Evolutionary conservation across 2,888 invertebrate species (phyloP).

Genomic region (Vannuccia rotundouncinata): DNA sequence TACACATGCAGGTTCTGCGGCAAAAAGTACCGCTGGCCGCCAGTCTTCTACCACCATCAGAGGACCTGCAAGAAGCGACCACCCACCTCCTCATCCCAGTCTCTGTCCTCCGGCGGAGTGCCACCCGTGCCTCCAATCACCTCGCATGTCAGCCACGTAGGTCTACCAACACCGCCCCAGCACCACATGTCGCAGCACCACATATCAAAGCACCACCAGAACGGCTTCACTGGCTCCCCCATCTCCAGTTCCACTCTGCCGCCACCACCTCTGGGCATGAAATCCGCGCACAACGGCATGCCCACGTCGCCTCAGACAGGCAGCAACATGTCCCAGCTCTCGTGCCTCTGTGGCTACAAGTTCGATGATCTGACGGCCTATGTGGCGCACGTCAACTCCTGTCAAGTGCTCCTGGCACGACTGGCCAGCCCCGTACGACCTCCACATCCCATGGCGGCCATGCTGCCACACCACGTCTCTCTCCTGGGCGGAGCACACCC

Average conservation of each 20-base stretch:
- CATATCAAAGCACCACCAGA: constrained; percentile 7
- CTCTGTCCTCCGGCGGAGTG: constrained; percentile 11
- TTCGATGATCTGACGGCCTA: constrained; percentile 34
- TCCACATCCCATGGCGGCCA: neutral
- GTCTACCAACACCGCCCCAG: constrained; percentile 1
- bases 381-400: constrained; percentile 20
- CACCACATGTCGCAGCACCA: neutral
- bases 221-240: neutral
- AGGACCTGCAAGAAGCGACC: constrained; percentile 38
- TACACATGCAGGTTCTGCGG: constrained; percentile 39
- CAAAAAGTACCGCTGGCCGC: constrained; percentile 39
- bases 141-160: neutral
- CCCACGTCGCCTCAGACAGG: constrained; percentile 8
- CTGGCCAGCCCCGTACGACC: neutral
- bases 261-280: constrained; percentile 21
- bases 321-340: neutral
- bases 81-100: constrained; percentile 10
- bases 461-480: neutral
- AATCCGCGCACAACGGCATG: neutral
- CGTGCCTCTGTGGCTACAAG: neutral
- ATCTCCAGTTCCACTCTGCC: neutral
- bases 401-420: constrained; percentile 5
- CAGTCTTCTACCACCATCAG: constrained; percentile 39
- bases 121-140: constrained; percentile 13
- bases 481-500: neutral